A percentile compares a stretch with the other conserved stretches of the same genome.
Evolutionary conservation across 2,113 vertebrate species (phyloP).

Genomic region (Mastomys natalensis): DNA sequence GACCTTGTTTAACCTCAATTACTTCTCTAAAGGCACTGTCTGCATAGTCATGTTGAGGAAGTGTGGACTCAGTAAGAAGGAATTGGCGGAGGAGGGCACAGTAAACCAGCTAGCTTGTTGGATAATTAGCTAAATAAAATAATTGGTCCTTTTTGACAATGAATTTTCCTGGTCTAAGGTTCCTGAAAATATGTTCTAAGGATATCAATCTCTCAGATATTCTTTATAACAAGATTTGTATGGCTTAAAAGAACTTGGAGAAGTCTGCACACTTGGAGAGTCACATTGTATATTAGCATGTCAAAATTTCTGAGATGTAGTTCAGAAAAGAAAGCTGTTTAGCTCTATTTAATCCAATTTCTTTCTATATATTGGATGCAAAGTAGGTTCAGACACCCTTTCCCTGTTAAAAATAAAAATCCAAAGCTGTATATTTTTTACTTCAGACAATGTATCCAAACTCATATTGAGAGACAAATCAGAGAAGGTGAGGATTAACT

Average conservation of each 20-base stretch:
- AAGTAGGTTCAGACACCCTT: not conserved
- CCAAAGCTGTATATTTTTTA: not conserved
- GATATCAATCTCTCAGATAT: not conserved
- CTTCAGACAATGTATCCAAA: constrained; percentile 6
- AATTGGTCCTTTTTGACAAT: not conserved
- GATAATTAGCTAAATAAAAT: constrained; percentile 37
- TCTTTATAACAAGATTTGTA: not conserved
- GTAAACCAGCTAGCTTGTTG: constrained; percentile 11
- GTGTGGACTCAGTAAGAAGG: not conserved
- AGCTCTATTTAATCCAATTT: constrained; percentile 10
- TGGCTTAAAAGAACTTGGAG: constrained; percentile 4
- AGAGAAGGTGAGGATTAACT: not conserved
- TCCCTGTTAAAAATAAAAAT: not conserved
- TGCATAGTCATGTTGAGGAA: not conserved
- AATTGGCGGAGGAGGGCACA: not conserved
- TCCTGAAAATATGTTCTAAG: not conserved
- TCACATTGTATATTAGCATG: not conserved
- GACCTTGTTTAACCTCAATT: constrained; percentile 11
- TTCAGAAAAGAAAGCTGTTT: constrained; percentile 49
- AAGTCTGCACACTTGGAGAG: not conserved
- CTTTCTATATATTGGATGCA: not conserved
- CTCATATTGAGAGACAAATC: not conserved
- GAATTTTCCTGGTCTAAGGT: not conserved
- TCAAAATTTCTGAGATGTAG: constrained; percentile 43
- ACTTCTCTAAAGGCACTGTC: not conserved